Evolutionary conservation across 2,888 invertebrate genomes (phyloP), one percentile per base, ranked within the genome.

Genomic region (Lymantria monacha): DNA sequence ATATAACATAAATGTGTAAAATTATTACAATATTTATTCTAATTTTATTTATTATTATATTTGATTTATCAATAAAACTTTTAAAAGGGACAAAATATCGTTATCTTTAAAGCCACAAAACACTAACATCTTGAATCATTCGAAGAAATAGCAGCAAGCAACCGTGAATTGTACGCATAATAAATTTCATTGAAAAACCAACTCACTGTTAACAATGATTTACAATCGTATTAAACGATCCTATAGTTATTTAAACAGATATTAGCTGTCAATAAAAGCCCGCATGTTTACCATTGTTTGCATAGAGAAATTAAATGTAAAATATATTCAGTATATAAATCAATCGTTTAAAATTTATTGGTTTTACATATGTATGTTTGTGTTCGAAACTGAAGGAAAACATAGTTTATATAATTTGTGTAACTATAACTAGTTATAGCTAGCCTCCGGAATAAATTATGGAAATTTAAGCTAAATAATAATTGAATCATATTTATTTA

Each of bases 211-310:
- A 83, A 84, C 79, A 72, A 82, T 82, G 83, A 84, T 83, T 83
- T 83, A 86, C 67, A 68, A 68, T 68, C 54, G 63, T 71, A 74
- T 74, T 76, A 71, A 83, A 80, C 73, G 69, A 69, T 76, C 73
- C 67, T 78, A 81, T 76, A 74, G 70, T 72, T 76, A 79, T 83
- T 83, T 76, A 79, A 83, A 81, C 74, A 75, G 70, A 72, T 72
- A 82, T 84, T 72, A 78, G 73, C 76, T 81, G 76, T 81, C 82
- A 81, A 87, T 88, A 83, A 71, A 76, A 64, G 64, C 87, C 86
- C 85, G 85, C 83, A 85, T 86, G 63, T 71, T 69, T 63, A 62
- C 52, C 48, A 61, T 58, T 63, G 66, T 68, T 72, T 66, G 59
- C 61, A 55, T 55, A 56, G 42, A 54, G 54, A 53, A 57, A 64